A percentile compares a stretch with the other conserved stretches of the same genome.
phyloP scores from a whole-genome alignment of 2,113 vertebrate genomes.

The Catharus minimus region DNA sequence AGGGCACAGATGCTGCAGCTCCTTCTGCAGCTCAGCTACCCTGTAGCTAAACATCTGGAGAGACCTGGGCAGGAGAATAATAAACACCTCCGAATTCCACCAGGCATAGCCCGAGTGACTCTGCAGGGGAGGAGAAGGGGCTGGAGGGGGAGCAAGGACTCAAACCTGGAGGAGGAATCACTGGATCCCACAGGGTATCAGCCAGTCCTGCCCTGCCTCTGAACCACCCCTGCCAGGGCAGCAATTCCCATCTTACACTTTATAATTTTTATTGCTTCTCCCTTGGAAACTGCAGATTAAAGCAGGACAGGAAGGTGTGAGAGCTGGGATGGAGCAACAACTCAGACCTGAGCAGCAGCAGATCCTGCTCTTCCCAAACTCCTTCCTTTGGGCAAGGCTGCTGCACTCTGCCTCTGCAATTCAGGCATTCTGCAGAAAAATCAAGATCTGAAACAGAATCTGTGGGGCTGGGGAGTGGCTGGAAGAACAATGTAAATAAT shows the following conservation, averaged over 20 bases:
- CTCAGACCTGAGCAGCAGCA: accelerated
- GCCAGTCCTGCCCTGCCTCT: background rate
- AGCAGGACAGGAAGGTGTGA: background rate
- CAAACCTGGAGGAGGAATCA: background rate
- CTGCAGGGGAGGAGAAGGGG: background rate
- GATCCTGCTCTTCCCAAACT: accelerated
- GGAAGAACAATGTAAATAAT: accelerated
- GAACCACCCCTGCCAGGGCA: background rate
- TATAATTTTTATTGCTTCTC: background rate
- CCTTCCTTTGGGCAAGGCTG: background rate
- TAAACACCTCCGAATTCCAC: constrained; percentile 43
- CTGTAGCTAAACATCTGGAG: constrained; percentile 85
- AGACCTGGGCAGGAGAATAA: constrained; percentile 54
- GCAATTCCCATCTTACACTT: background rate
- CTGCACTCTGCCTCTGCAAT: too few species aligned
- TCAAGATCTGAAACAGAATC: accelerated
- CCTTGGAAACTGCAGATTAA: background rate
- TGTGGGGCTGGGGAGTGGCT: background rate
- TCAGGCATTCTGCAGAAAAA: background rate
- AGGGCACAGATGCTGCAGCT: constrained; percentile 72
- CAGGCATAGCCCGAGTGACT: constrained; percentile 51
- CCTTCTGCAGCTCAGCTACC: constrained; percentile 68
- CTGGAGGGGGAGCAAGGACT: background rate
- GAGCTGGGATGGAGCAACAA: background rate
- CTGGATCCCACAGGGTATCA: accelerated